Conservation (phyloP, 2,113 vertebrate species). For the Propithecus coquereli region DNA sequence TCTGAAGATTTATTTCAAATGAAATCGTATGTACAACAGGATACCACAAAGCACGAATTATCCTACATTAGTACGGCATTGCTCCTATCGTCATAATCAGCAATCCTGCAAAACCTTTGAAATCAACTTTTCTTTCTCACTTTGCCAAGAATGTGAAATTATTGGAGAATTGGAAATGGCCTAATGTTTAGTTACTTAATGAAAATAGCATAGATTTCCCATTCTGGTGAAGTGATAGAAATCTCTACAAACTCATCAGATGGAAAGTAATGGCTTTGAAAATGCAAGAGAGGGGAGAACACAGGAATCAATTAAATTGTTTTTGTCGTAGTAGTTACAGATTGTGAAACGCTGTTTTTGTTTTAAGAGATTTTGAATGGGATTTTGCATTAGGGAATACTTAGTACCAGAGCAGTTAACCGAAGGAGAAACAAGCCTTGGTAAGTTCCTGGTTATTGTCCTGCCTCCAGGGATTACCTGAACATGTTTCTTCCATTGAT, state of each 20-base stretch:
- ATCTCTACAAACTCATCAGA: constrained; percentile 30
- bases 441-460: constrained; percentile 24
- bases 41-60: background rate
- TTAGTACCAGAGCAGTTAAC: constrained; percentile 40
- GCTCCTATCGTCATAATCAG: background rate
- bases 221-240: constrained; percentile 47
- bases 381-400: constrained; percentile 45
- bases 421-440: constrained; percentile 1
- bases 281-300: background rate
- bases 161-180: constrained; percentile 55
- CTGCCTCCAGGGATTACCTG: constrained; percentile 15
- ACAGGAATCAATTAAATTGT: background rate
- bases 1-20: background rate
- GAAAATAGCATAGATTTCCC: constrained; percentile 54
- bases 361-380: constrained; percentile 15
- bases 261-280: constrained; percentile 35
- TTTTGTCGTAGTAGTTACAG: constrained; percentile 39
- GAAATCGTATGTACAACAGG: background rate
- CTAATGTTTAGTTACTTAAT: constrained; percentile 57
- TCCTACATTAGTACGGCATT: background rate
- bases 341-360: constrained; percentile 26
- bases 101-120: background rate
- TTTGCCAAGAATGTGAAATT: constrained; percentile 35
- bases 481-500: constrained; percentile 33
- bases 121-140: constrained; percentile 42